Evolutionary conservation across 2,888 invertebrate genomes (phyloP).

Genomic region (Tiliacea aurago): DNA sequence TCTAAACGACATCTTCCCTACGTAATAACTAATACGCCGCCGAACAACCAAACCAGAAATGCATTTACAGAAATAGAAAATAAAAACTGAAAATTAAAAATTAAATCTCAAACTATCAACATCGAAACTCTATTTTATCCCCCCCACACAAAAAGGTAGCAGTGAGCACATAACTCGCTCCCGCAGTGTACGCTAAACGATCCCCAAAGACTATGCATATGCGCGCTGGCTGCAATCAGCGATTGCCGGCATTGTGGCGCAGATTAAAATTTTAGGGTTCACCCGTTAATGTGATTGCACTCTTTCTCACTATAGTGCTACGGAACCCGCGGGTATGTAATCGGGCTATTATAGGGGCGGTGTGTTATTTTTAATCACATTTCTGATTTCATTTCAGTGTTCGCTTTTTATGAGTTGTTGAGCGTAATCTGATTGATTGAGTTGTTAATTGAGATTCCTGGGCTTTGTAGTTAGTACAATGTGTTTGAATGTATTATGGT

Average conservation of each 20-base stretch:
- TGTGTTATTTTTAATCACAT: constrained; percentile 87
- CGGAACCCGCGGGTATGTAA: constrained; percentile 81
- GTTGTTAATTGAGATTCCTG: constrained; percentile 41
- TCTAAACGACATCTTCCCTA: neutral
- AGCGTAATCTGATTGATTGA: constrained; percentile 66
- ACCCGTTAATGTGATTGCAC: constrained; percentile 90
- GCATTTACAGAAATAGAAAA: no score
- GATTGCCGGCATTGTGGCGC: constrained; percentile 88
- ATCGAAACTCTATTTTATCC: constrained; percentile 1
- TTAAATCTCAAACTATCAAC: neutral
- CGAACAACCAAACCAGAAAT: no score
- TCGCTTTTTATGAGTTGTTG: constrained; percentile 58
- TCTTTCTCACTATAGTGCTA: constrained; percentile 74
- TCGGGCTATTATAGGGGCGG: constrained; percentile 83
- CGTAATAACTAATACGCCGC: no score
- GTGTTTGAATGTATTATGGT: constrained; percentile 20
- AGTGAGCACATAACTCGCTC: constrained; percentile 40
- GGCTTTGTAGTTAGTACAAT: constrained; percentile 1
- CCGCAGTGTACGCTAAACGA: constrained; percentile 84
- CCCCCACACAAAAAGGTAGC: constrained; percentile 13
- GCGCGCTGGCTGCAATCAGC: constrained; percentile 87
- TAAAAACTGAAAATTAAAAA: no score
- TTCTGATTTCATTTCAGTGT: constrained; percentile 71
- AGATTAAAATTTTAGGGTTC: constrained; percentile 91
- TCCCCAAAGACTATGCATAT: constrained; percentile 90